Evolutionary conservation across 2,888 invertebrate genomes (phyloP).

Genomic region (Acronicta alni): DNA sequence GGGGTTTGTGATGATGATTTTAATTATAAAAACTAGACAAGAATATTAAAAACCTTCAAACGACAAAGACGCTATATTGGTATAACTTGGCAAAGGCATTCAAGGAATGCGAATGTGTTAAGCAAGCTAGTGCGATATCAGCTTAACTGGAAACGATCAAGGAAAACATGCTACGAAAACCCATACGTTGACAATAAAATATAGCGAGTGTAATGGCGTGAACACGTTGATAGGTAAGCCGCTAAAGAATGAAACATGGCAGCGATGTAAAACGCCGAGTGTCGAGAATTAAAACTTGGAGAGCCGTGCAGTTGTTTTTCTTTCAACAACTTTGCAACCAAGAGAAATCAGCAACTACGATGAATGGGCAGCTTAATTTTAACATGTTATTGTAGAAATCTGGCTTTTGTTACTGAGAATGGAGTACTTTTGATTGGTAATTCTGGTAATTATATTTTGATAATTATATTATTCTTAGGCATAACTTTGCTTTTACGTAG

Average conservation of each 20-base stretch:
- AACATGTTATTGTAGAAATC: no score
- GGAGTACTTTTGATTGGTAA: neutral
- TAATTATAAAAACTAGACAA: no score
- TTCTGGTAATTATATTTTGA: neutral
- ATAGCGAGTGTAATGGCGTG: constrained; percentile 40
- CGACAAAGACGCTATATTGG: constrained; percentile 10
- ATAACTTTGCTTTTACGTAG: no score
- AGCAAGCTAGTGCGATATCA: constrained; percentile 23
- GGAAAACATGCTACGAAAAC: constrained; percentile 26
- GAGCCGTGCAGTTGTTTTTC: constrained; percentile 29
- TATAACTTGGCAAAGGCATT: constrained; percentile 24
- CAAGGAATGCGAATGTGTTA: neutral
- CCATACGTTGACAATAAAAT: constrained; percentile 24
- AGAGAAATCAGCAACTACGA: neutral
- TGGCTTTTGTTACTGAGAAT: neutral
- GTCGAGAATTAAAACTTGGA: constrained; percentile 37
- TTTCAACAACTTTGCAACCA: constrained; percentile 19
- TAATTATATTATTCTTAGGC: neutral
- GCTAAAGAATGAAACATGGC: constrained; percentile 22
- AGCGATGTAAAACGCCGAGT: constrained; percentile 7
- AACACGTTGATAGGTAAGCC: constrained; percentile 30
- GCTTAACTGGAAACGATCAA: constrained; percentile 29
- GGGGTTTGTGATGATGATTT: no score
- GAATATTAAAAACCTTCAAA: neutral
- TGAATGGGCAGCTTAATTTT: neutral